Evolutionary conservation across 2,113 vertebrate species (phyloP).

Genomic region (Leptodactylus fuscus): DNA sequence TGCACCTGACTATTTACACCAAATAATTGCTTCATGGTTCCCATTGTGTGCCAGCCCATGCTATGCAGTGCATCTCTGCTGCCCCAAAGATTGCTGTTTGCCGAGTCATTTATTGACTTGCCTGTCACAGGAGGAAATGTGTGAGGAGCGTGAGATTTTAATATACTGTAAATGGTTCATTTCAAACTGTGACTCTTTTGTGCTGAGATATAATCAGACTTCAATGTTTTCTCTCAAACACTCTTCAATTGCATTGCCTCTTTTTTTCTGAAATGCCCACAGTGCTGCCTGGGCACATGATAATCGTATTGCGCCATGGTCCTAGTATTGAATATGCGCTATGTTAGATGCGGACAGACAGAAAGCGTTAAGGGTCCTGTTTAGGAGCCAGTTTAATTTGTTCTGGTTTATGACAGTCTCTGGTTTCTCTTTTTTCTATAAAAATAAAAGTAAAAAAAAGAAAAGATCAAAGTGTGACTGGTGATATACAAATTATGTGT

Average conservation of each 20-base stretch:
- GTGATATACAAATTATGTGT: neutral
- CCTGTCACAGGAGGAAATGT: conserved; percentile 46
- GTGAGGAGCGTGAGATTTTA: conserved; percentile 48
- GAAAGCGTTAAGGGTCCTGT: neutral
- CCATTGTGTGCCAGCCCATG: conserved; percentile 27
- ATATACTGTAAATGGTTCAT: conserved; percentile 51
- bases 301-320: conserved; percentile 26
- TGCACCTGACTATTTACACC: conserved; percentile 36
- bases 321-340: neutral
- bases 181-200: conserved; percentile 47
- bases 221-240: conserved; percentile 35
- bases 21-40: conserved; percentile 42
- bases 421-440: neutral
- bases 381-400: conserved; percentile 1
- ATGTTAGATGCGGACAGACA: neutral
- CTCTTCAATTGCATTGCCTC: conserved; percentile 3
- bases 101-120: conserved; percentile 46
- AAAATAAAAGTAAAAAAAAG: neutral
- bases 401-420: neutral
- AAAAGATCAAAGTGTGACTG: neutral
- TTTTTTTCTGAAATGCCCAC: neutral
- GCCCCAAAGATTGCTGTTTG: conserved; percentile 42
- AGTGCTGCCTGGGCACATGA: neutral
- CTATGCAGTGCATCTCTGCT: neutral
- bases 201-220: conserved; percentile 37